phyloP scores from a whole-genome alignment of 2,113 vertebrate genomes.

The Lycocorax pyrrhopterus region DNA sequence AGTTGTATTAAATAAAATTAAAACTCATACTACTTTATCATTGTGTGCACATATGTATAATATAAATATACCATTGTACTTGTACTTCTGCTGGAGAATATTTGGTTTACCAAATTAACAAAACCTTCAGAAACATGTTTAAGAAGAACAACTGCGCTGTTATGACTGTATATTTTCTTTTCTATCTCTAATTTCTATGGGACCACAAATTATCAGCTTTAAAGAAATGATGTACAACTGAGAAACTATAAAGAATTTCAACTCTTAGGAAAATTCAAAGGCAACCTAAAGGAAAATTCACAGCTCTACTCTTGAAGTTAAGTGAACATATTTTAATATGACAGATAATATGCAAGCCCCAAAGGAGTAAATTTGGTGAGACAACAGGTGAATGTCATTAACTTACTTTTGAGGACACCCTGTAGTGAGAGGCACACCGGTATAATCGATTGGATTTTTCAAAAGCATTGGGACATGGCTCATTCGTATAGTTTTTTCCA shows the following conservation, averaged over 20 bases:
- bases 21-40: neutral
- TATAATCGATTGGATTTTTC: constrained; percentile 73
- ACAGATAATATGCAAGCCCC: neutral
- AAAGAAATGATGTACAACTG: neutral
- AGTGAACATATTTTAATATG: neutral
- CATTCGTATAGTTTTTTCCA: constrained; percentile 69
- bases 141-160: neutral
- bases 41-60: neutral
- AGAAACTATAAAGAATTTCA: neutral
- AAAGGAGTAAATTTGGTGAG: neutral
- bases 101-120: neutral
- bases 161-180: neutral
- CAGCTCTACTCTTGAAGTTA: neutral
- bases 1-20: neutral
- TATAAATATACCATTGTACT: neutral
- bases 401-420: constrained; percentile 77
- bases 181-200: neutral
- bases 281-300: neutral
- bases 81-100: neutral
- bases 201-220: neutral
- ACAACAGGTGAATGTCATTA: neutral
- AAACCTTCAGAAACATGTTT: neutral
- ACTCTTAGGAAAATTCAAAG: neutral
- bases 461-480: constrained; percentile 68
- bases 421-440: constrained; percentile 71